Conservation (phyloP, 2,888 invertebrate genomes). For the Malthinus flaveolus region DNA sequence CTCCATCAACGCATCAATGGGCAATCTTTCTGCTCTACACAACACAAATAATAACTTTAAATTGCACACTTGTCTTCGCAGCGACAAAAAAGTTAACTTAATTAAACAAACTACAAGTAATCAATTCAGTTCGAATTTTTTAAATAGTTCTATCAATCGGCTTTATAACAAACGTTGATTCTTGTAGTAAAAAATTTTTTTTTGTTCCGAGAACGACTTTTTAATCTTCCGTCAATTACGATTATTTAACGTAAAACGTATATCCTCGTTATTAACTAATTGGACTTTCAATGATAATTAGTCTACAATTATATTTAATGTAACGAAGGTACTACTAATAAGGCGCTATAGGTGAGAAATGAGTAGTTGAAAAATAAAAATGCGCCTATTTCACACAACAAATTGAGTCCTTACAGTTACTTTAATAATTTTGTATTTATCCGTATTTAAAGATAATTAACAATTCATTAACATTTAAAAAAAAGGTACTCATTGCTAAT, state of each 20-base stretch:
- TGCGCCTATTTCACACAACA: conserved; percentile 2
- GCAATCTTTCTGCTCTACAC: too few relatives aligned
- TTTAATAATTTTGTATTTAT: conserved; percentile 1
- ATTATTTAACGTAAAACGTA: background rate
- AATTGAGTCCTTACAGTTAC: background rate
- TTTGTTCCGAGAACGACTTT: background rate
- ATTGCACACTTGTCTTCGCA: too few relatives aligned
- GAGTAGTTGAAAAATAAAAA: background rate
- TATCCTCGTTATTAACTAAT: conserved; percentile 3
- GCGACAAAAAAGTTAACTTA: too few relatives aligned
- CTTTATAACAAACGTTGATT: background rate
- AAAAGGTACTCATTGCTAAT: too few relatives aligned
- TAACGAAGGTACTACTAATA: conserved; percentile 3
- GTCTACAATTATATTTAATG: background rate
- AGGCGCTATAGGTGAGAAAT: background rate
- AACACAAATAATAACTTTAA: too few relatives aligned
- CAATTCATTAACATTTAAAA: too few relatives aligned
- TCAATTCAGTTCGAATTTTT: too few relatives aligned
- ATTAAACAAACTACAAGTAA: too few relatives aligned
- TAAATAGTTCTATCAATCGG: too few relatives aligned
- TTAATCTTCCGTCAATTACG: background rate
- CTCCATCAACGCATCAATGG: too few relatives aligned
- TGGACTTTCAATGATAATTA: background rate
- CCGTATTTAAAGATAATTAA: too few relatives aligned
- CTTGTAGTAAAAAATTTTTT: background rate